These are phyloP conservation scores for Hirudinaria manillensis DNA, from an alignment of 2,888 invertebrate genomes.

Conservation along the genomic window DNA sequence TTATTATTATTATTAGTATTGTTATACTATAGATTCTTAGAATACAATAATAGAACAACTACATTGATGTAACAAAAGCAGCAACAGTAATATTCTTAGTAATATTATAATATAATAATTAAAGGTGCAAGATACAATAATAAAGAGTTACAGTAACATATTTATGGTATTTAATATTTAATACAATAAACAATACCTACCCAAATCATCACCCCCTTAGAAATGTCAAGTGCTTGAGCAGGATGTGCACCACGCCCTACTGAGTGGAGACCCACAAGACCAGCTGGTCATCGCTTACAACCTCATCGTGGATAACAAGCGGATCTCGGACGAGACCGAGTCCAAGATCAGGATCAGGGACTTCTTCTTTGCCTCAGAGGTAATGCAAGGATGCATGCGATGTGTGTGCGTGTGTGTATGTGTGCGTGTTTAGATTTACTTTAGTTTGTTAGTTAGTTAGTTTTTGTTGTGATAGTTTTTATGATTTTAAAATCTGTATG, in stretches of 20 bases:
- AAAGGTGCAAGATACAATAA: too few species aligned
- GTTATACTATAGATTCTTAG: too few species aligned
- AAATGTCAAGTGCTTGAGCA: constrained; percentile 89
- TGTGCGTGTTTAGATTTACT: neutral
- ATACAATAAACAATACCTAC: too few species aligned
- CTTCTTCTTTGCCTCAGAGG: constrained; percentile 78
- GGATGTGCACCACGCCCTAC: constrained; percentile 86
- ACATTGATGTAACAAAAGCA: too few species aligned
- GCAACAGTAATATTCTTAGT: too few species aligned
- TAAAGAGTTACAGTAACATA: too few species aligned
- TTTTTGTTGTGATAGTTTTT: neutral
- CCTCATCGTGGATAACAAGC: constrained; percentile 92
- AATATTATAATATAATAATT: too few species aligned
- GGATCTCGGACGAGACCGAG: constrained; percentile 55
- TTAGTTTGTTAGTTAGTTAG: neutral
- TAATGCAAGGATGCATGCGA: neutral
- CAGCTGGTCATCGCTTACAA: constrained; percentile 97
- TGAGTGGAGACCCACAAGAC: constrained; percentile 94
- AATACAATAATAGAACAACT: too few species aligned
- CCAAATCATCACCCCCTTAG: too few species aligned
- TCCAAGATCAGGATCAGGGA: constrained; percentile 61
- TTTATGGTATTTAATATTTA: too few species aligned
- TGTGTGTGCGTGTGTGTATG: neutral
- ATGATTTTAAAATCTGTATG: too few species aligned
- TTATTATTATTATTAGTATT: too few species aligned